These are phyloP conservation scores for Diplosoma virens DNA, from an alignment of 23 tunicate species.

Conservation along the genomic window DNA sequence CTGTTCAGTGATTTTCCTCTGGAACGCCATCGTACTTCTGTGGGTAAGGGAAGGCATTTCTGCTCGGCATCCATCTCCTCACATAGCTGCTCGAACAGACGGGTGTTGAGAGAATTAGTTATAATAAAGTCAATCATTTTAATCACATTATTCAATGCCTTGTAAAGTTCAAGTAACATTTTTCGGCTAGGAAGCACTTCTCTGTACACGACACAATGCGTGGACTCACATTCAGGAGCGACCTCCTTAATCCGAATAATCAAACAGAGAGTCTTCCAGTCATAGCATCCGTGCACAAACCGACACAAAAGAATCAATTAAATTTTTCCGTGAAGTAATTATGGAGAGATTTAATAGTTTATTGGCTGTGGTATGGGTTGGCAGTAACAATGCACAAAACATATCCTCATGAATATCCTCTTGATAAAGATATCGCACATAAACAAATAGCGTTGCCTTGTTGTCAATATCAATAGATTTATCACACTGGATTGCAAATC, in stretches of 20 bases:
- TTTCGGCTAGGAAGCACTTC: slow-evolving; percentile 52
- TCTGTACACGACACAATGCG: slow-evolving; percentile 56
- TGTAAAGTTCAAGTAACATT: slow-evolving; percentile 44
- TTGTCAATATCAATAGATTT: too few relatives aligned
- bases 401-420: too few relatives aligned
- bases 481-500: too few relatives aligned
- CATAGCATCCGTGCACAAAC: slow-evolving; percentile 75
- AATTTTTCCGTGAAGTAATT: slow-evolving; percentile 14
- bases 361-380: slow-evolving; percentile 51
- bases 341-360: slow-evolving; percentile 15
- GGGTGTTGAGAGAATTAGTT: slow-evolving; percentile 56
- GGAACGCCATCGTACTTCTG: slow-evolving; percentile 39
- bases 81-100: slow-evolving; percentile 71
- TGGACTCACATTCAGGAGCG: slow-evolving; percentile 17
- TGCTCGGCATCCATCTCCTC: slow-evolving; percentile 50
- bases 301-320: slow-evolving; percentile 55
- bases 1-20: slow-evolving; percentile 42
- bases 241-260: slow-evolving; percentile 44
- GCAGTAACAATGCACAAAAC: slow-evolving; percentile 29
- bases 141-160: slow-evolving; percentile 42
- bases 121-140: slow-evolving; percentile 44
- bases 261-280: slow-evolving; percentile 43
- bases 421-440: too few relatives aligned
- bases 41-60: slow-evolving; percentile 35
- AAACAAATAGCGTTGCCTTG: too few relatives aligned